phyloP scores from a whole-genome alignment of 2,888 invertebrate genomes.

The Nomada fabriciana region DNA sequence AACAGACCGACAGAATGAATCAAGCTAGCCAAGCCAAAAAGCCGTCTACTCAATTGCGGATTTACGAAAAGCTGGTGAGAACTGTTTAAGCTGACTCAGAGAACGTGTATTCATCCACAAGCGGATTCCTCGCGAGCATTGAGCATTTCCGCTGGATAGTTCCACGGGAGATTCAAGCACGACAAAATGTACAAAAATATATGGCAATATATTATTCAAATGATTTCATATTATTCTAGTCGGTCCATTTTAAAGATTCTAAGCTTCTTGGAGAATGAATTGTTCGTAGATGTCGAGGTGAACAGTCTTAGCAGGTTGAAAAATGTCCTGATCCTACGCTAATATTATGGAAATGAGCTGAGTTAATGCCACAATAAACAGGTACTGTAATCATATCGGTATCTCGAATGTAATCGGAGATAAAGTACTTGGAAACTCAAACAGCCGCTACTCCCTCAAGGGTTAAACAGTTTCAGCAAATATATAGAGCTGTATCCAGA shows the following conservation, averaged over 20 bases:
- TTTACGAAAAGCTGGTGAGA: conserved; percentile 25
- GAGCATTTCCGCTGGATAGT: conserved; percentile 17
- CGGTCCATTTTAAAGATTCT: background rate
- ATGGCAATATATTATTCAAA: background rate
- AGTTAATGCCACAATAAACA: background rate
- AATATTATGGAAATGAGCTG: background rate
- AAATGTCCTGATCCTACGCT: too few species aligned
- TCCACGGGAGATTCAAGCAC: too few species aligned
- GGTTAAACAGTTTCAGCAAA: conserved; percentile 34
- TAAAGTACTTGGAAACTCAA: conserved; percentile 36
- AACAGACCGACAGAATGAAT: too few species aligned
- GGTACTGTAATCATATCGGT: conserved; percentile 20
- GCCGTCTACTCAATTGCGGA: too few species aligned
- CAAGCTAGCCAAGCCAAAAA: too few species aligned
- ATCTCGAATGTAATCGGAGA: conserved; percentile 20
- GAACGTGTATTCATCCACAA: conserved; percentile 20
- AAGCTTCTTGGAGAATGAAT: background rate
- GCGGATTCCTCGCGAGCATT: conserved; percentile 14
- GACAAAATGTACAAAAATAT: too few species aligned
- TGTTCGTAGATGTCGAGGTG: background rate
- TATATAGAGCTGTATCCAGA: background rate
- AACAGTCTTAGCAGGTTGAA: too few species aligned
- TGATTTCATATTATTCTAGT: background rate
- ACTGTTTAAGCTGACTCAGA: conserved; percentile 28
- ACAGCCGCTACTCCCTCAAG: conserved; percentile 17